A percentile compares a stretch with the other conserved stretches of the same genome.
Evolutionary conservation across 2,113 vertebrate species (phyloP).

Genomic region (Pelobates fuscus): DNA sequence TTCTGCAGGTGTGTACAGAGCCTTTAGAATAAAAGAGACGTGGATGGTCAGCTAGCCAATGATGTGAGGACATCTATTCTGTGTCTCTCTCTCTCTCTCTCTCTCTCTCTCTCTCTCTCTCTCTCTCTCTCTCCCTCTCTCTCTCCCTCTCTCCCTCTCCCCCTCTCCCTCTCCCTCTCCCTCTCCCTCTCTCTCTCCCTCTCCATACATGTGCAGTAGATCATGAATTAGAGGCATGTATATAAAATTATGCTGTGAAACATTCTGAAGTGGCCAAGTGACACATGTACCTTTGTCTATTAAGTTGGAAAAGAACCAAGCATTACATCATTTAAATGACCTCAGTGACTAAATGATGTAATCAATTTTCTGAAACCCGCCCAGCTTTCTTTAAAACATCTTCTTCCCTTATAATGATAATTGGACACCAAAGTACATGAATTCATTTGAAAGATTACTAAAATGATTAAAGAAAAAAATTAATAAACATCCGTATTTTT

Average conservation of each 20-base stretch:
- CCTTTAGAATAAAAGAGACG: neutral
- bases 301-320: neutral
- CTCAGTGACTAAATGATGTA: neutral
- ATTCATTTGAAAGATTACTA: no score
- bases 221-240: no score
- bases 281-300: neutral
- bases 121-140: no score
- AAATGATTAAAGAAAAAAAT: no score
- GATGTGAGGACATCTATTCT: neutral
- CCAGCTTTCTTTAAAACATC: neutral
- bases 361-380: neutral
- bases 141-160: no score
- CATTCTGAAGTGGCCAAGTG: neutral
- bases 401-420: no score
- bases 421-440: no score
- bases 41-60: no score
- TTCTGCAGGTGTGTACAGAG: neutral
- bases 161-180: no score
- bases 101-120: neutral
- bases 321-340: neutral
- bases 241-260: neutral
- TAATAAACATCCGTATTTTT: no score
- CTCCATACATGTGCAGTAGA: no score
- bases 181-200: no score
- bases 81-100: constrained; percentile 3